Evolutionary conservation across 53 echinoderm and acorn worm genomes (phyloP).

Genomic region (Astropecten irregularis): DNA sequence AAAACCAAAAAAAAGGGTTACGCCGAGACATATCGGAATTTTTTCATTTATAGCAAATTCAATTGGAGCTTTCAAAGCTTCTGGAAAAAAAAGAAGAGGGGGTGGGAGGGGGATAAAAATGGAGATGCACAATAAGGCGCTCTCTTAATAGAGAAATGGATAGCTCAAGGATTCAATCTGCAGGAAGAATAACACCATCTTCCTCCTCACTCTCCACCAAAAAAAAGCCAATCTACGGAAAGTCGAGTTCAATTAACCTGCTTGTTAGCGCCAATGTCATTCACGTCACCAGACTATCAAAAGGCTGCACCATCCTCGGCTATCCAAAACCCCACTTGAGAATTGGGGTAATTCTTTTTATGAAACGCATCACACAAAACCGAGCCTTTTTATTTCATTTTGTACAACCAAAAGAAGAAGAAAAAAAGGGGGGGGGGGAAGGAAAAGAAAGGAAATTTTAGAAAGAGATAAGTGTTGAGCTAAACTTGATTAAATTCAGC

Average conservation of each 20-base stretch:
- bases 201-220: background rate
- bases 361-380: background rate
- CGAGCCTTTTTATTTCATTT: background rate
- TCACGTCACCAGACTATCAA: background rate
- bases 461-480: constrained; percentile 26
- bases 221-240: background rate
- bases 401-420: background rate
- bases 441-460: background rate
- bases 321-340: background rate
- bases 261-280: background rate
- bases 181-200: background rate
- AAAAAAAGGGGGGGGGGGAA: background rate
- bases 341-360: constrained; percentile 29
- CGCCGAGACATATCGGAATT: no score
- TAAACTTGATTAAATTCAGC: constrained; percentile 8
- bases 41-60: no score
- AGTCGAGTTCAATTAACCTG: background rate
- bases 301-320: background rate
- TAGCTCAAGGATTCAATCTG: no score
- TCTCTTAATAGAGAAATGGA: no score
- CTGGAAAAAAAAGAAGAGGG: no score
- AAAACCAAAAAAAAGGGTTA: no score
- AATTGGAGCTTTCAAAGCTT: no score
- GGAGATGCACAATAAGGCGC: no score
- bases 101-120: no score